Evolutionary conservation across 2,888 invertebrate species (phyloP), one percentile per base, ranked within the genome.

Genomic region (Cerastis rubricosa): DNA sequence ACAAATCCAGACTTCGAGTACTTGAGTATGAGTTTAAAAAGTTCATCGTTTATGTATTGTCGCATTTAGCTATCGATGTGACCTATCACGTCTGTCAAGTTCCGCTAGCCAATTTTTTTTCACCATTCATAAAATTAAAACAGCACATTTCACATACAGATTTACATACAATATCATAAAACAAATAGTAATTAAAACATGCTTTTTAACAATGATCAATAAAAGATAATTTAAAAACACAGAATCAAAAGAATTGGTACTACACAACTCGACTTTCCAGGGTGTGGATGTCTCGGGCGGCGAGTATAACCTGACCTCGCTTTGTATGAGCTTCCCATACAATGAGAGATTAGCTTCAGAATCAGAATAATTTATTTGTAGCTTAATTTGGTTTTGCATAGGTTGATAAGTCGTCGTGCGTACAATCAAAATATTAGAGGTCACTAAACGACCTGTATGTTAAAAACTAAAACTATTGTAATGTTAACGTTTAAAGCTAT

Each of bases 151-250:
- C 49, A 64, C 61, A 40, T 40, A 66, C 47, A 80, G 69, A 76
- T 74, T 74, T 25, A 57, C 57, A 57, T 47, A 66, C 47, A 57
- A 54, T 29, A 65, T 49, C 22, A 64, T 67, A 71, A 51, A 59
- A 69, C 29, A 54, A 54, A 76, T 64, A 69, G 11, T 51, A 19
- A 69, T 74, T 54, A 74, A 67, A 74, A 80, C 40, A 51, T 51
- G 67, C 45, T n/a, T 19, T 66, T 66, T 47, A 8, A 29, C 64
- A 64, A 73, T 73, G 11, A 51, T 51, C 19, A 71, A 8, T 43
- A 69, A 29, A 68, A 79, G 22, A 71, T 45, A n/a, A 76, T 35
- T 76, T 43, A 19, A 65, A 76, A 69, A 61, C 25, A n/a, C 0
- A 11, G 6, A 45, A 17, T 17, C 9, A 12, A 29, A 63, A 40